Percentiles rank a stretch among this genome's conserved stretches.
phyloP scores from a whole-genome alignment of 1,140 invertebrate species.

The Lordiphosa collinella region DNA sequence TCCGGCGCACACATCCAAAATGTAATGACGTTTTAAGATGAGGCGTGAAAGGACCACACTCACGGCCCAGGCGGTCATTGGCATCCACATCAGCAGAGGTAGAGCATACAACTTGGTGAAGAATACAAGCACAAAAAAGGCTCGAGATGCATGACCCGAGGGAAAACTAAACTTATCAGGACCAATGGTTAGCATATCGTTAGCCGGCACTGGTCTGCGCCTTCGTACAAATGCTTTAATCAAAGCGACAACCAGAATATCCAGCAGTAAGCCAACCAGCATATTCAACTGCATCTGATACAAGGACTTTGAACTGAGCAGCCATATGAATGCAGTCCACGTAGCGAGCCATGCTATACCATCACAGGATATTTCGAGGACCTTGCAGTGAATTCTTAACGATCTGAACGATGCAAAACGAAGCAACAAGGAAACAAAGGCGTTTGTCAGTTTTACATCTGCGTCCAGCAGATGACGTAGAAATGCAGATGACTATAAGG shows the following conservation, averaged over 20 bases:
- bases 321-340: slow-evolving; percentile 87
- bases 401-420: slow-evolving; percentile 83
- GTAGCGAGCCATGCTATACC: slow-evolving; percentile 91
- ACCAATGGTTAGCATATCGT: slow-evolving; percentile 82
- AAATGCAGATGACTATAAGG: slow-evolving; percentile 15
- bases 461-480: slow-evolving; percentile 80
- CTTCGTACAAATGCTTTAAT: slow-evolving; percentile 90
- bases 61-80: slow-evolving; percentile 87
- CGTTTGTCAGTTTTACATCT: slow-evolving; percentile 85
- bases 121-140: slow-evolving; percentile 88
- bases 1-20: slow-evolving; percentile 92
- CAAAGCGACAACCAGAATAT: slow-evolving; percentile 90
- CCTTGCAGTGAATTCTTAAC: slow-evolving; percentile 83
- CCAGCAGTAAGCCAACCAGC: slow-evolving; percentile 89
- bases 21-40: slow-evolving; percentile 88
- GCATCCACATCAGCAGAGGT: slow-evolving; percentile 82
- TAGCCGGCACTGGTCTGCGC: slow-evolving; percentile 87
- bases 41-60: slow-evolving; percentile 88
- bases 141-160: slow-evolving; percentile 95
- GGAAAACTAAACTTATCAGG: slow-evolving; percentile 97
- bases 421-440: slow-evolving; percentile 82
- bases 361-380: slow-evolving; percentile 91
- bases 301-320: slow-evolving; percentile 82
- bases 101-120: slow-evolving; percentile 84
- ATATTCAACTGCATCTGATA: slow-evolving; percentile 92